Percentiles rank a stretch among this genome's conserved stretches.
phyloP scores from a whole-genome alignment of 1,140 invertebrate species.

The Solen grandis region DNA sequence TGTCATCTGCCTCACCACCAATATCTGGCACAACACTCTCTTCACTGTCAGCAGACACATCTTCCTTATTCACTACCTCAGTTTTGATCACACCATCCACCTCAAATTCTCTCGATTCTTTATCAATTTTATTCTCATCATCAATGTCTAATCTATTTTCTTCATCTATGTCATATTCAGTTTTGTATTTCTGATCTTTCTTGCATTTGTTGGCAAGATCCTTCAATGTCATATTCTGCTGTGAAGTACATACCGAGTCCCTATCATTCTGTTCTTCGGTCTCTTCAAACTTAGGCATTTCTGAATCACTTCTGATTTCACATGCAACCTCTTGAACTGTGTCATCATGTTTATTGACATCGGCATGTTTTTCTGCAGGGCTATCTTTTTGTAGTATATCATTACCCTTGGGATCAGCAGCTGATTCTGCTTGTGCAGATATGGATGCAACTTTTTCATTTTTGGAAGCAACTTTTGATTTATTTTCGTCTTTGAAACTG shows the following conservation, averaged over 20 bases:
- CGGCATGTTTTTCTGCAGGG: neutral
- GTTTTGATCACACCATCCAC: neutral
- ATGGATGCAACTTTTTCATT: too few species aligned
- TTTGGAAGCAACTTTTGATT: too few species aligned
- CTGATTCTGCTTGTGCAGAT: too few species aligned
- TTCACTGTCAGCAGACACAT: neutral
- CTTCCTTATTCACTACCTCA: neutral
- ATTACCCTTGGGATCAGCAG: too few species aligned
- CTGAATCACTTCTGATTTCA: neutral
- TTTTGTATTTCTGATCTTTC: neutral
- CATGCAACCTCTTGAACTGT: neutral
- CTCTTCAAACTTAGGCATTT: neutral
- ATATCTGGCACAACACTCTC: neutral
- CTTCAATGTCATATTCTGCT: neutral
- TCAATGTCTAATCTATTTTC: neutral
- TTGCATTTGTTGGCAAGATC: too few species aligned
- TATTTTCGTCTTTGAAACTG: too few species aligned
- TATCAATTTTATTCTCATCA: neutral
- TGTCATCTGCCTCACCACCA: slow-evolving; percentile 22
- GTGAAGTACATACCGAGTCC: neutral
- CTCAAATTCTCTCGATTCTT: neutral
- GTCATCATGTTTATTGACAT: neutral
- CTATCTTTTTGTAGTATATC: neutral
- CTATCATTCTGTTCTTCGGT: neutral
- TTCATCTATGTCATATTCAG: neutral